phyloP scores from a whole-genome alignment of 2,888 invertebrate species.

The Lepidonotus clava region DNA sequence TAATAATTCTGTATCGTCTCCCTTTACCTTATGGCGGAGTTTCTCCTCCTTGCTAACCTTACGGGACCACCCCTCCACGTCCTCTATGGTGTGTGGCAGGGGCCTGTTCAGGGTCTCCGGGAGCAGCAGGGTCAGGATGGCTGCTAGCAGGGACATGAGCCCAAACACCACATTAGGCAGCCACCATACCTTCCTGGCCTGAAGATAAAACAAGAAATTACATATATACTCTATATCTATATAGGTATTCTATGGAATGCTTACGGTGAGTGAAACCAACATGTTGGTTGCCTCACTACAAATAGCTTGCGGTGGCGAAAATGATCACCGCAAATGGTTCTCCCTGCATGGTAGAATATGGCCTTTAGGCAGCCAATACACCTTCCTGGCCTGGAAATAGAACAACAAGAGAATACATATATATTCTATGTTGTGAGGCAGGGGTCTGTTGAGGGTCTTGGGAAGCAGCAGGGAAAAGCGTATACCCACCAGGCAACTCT shows the following conservation, averaged over 20 bases:
- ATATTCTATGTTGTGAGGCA: background rate
- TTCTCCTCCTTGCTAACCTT: background rate
- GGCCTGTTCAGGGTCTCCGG: conserved; percentile 66
- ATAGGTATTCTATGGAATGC: no score
- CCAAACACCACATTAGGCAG: conserved; percentile 35
- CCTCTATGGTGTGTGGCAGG: background rate
- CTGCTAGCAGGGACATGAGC: background rate
- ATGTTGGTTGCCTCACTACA: no score
- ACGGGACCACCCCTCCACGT: background rate
- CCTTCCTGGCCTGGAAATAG: background rate
- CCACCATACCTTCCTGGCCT: conserved; percentile 40
- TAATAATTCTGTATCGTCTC: no score
- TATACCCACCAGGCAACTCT: no score
- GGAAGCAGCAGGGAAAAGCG: background rate
- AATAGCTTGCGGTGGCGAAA: no score
- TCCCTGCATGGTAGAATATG: no score
- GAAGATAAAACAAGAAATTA: background rate
- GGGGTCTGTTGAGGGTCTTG: background rate
- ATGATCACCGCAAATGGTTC: no score
- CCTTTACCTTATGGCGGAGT: background rate
- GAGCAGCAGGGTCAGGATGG: conserved; percentile 61
- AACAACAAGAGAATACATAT: background rate
- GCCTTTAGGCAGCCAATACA: conserved; percentile 34
- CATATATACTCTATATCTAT: no score
- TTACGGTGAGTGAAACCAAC: no score